Evolutionary conservation across 2,888 invertebrate species (phyloP).

Genomic region (Drosophila neonasuta): DNA sequence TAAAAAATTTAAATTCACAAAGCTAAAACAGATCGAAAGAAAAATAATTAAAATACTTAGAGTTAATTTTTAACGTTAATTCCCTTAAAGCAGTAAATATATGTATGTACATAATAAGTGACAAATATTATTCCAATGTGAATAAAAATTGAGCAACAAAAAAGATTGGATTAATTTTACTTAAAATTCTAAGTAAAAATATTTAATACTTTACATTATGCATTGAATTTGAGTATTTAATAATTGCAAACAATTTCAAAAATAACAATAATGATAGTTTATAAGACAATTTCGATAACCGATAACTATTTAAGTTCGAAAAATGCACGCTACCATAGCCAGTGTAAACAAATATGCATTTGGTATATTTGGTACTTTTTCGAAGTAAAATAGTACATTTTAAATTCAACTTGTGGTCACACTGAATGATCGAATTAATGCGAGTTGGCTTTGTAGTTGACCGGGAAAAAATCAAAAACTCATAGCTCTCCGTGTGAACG

Average conservation of each 20-base stretch:
- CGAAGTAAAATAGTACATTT: background rate
- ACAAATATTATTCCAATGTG: too few relatives aligned
- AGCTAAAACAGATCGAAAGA: too few relatives aligned
- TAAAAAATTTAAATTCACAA: too few relatives aligned
- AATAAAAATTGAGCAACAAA: too few relatives aligned
- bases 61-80: too few relatives aligned
- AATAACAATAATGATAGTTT: background rate
- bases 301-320: conserved; percentile 21
- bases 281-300: background rate
- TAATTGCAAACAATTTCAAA: background rate
- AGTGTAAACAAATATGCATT: background rate
- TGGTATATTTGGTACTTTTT: background rate
- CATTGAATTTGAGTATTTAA: too few relatives aligned
- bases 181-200: too few relatives aligned
- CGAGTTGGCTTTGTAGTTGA: conserved; percentile 40
- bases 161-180: too few relatives aligned
- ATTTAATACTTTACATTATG: too few relatives aligned
- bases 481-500: conserved; percentile 32
- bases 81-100: too few relatives aligned
- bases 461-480: conserved; percentile 65
- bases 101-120: too few relatives aligned
- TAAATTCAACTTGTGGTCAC: background rate
- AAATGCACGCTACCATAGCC: background rate
- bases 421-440: conserved; percentile 16
- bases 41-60: too few relatives aligned